Evolutionary conservation across 2,113 vertebrate genomes (phyloP).

Genomic region (Puffinus mauretanicus): DNA sequence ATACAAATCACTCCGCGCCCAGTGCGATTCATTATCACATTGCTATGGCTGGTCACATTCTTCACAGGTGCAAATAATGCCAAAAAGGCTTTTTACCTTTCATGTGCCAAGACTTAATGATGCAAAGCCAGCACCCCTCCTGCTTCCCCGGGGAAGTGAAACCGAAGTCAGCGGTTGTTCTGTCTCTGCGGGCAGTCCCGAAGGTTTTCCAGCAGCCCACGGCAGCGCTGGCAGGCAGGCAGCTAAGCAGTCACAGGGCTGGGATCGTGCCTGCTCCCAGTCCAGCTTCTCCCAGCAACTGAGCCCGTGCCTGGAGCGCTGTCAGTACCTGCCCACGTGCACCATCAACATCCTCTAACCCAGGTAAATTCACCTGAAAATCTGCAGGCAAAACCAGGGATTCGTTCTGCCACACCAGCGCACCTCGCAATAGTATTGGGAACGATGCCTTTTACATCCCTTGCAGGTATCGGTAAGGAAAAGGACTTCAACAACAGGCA

Average conservation of each 20-base stretch:
- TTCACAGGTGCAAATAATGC: not conserved
- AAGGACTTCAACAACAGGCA: not conserved
- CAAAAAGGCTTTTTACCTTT: conserved; percentile 13
- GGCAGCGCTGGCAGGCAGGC: not conserved
- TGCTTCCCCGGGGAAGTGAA: not conserved
- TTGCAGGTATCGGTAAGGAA: not conserved
- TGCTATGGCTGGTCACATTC: not conserved
- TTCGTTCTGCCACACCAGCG: not conserved
- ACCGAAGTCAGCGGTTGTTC: not conserved
- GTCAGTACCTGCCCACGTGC: not conserved
- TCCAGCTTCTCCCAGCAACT: not conserved
- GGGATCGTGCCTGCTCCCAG: not conserved
- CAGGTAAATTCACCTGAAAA: not conserved
- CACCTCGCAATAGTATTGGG: not conserved
- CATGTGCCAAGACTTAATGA: not conserved
- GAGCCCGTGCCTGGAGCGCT: not conserved
- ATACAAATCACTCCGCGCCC: conserved; percentile 13
- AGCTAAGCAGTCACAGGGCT: not conserved
- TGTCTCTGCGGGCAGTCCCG: not conserved
- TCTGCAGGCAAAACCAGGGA: not conserved
- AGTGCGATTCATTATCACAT: conserved; percentile 12
- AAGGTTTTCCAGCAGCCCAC: not conserved
- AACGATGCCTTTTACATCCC: not conserved
- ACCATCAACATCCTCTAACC: not conserved
- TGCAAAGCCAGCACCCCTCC: not conserved